Percentiles rank a stretch among this genome's conserved stretches.
These are phyloP conservation scores for Vollenhovia emeryi DNA, from an alignment of 1,140 invertebrate genomes.

Conservation along the genomic window DNA sequence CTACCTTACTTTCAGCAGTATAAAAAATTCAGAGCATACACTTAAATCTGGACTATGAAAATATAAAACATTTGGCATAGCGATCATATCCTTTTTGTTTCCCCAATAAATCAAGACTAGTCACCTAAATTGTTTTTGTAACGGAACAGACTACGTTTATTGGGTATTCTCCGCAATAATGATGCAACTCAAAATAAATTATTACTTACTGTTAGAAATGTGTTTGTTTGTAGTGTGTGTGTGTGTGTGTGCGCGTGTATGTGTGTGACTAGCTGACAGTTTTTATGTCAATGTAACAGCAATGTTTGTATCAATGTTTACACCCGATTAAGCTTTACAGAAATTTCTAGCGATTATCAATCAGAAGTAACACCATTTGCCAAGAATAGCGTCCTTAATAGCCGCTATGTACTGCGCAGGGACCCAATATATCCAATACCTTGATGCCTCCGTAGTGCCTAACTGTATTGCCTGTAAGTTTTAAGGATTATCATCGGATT, in stretches of 20 bases:
- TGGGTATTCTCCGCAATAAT: slow-evolving; percentile 65
- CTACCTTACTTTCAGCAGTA: slow-evolving; percentile 29
- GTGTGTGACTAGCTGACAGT: slow-evolving; percentile 81
- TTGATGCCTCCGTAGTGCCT: slow-evolving; percentile 94
- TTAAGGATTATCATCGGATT: neutral
- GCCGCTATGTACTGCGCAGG: slow-evolving; percentile 96
- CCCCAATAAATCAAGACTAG: slow-evolving; percentile 55
- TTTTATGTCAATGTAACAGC: slow-evolving; percentile 70
- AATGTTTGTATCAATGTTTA: slow-evolving; percentile 79
- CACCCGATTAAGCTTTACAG: slow-evolving; percentile 73
- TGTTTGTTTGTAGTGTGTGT: too few species aligned
- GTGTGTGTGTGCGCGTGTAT: too few species aligned
- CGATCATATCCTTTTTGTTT: slow-evolving; percentile 37
- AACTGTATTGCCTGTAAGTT: slow-evolving; percentile 91
- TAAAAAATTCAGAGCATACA: slow-evolving; percentile 32
- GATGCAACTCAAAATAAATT: slow-evolving; percentile 78
- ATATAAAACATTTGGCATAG: slow-evolving; percentile 52
- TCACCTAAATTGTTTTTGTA: slow-evolving; percentile 55
- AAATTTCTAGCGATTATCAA: slow-evolving; percentile 68
- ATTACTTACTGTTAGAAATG: slow-evolving; percentile 81
- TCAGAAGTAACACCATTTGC: slow-evolving; percentile 95
- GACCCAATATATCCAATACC: slow-evolving; percentile 98
- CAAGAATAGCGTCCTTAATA: slow-evolving; percentile 96
- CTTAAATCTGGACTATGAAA: slow-evolving; percentile 49
- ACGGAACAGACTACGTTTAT: slow-evolving; percentile 63